Conservation (phyloP, 2,888 invertebrate species). For the Chorisops tibialis region DNA sequence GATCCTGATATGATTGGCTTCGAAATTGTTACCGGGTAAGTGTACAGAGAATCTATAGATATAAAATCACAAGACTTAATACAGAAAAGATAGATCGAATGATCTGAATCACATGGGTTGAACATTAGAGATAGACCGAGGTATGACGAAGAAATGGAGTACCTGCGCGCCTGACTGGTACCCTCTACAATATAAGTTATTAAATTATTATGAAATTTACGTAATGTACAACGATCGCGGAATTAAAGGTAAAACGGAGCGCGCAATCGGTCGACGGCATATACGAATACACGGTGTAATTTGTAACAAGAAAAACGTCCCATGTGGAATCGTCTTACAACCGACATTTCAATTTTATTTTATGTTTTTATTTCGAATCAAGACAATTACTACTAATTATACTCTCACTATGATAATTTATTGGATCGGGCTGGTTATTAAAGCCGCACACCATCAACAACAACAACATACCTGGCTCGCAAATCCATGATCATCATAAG, state of each 20-base stretch:
- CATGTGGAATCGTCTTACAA: background rate
- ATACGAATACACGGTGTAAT: background rate
- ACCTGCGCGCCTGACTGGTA: background rate
- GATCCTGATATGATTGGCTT: slow-evolving; percentile 87
- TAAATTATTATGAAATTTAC: background rate
- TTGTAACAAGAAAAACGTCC: background rate
- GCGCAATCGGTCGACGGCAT: too few relatives aligned
- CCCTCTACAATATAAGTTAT: background rate
- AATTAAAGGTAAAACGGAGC: too few relatives aligned
- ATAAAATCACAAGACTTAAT: too few relatives aligned
- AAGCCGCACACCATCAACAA: background rate
- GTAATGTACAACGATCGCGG: background rate
- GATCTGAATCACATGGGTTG: too few relatives aligned
- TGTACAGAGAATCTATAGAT: too few relatives aligned
- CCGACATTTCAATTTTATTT: background rate
- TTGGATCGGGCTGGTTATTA: background rate
- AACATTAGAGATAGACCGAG: background rate
- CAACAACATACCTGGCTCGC: background rate
- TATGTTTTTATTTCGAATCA: slow-evolving; percentile 21
- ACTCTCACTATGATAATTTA: background rate
- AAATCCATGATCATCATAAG: background rate
- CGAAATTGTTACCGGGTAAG: slow-evolving; percentile 82
- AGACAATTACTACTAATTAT: slow-evolving; percentile 31
- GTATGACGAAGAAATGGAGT: background rate
- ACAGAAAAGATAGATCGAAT: too few relatives aligned